Evolutionary conservation across 1,140 invertebrate species (phyloP).

Genomic region (Antheraea pernyi): DNA sequence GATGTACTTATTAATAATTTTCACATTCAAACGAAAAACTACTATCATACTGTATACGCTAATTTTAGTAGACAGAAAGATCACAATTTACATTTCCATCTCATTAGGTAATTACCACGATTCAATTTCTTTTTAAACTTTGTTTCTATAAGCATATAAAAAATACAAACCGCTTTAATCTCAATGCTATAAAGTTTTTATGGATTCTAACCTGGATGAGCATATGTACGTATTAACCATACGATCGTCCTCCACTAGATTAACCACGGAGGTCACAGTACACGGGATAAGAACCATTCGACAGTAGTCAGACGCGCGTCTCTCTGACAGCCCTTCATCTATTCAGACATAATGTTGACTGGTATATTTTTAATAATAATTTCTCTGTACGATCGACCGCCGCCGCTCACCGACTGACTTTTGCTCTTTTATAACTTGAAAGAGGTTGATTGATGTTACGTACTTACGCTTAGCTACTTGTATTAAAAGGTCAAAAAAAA

Average conservation of each 20-base stretch:
- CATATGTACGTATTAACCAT: background rate
- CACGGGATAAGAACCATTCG: slow-evolving; percentile 17
- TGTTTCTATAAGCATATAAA: no score
- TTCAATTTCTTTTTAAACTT: no score
- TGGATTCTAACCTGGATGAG: no score
- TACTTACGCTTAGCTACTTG: slow-evolving; percentile 13
- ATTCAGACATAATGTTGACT: slow-evolving; percentile 59
- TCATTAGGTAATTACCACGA: no score
- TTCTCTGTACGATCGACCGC: slow-evolving; percentile 15
- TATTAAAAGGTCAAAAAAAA: slow-evolving; percentile 10
- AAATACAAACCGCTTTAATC: no score
- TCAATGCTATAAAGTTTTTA: no score
- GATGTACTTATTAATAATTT: no score
- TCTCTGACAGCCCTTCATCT: slow-evolving; percentile 57
- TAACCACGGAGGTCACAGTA: slow-evolving; percentile 23
- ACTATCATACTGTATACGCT: no score
- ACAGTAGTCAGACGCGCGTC: slow-evolving; percentile 42
- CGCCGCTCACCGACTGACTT: slow-evolving; percentile 16
- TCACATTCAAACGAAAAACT: no score
- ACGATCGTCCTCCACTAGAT: slow-evolving; percentile 9
- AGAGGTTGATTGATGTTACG: slow-evolving; percentile 14
- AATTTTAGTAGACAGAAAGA: no score
- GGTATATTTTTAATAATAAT: slow-evolving; percentile 54
- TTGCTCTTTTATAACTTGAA: slow-evolving; percentile 15
- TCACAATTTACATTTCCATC: no score